phyloP scores from a whole-genome alignment of 1,140 invertebrate genomes.

The Brachionus paranguensis region DNA sequence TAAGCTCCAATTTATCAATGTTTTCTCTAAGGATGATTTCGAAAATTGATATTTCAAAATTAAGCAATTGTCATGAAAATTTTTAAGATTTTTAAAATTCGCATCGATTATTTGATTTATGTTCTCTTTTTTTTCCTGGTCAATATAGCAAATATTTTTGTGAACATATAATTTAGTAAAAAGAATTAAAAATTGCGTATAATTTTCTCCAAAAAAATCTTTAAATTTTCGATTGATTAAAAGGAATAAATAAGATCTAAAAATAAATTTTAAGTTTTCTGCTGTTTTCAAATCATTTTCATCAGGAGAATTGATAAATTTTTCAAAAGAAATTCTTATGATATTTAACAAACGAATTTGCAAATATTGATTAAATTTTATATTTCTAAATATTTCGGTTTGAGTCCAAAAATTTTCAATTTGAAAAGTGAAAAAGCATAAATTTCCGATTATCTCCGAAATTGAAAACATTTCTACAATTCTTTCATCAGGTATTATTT shows the following conservation, averaged over 20 bases:
- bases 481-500: neutral
- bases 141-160: neutral
- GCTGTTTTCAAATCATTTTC: neutral
- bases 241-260: neutral
- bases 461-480: neutral
- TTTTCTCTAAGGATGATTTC: neutral
- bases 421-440: neutral
- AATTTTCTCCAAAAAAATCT: neutral
- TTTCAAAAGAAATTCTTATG: neutral
- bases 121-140: neutral
- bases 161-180: neutral
- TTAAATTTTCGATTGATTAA: neutral
- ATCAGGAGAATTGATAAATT: neutral
- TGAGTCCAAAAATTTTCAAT: neutral
- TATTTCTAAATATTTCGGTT: neutral
- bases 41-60: neutral
- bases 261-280: neutral
- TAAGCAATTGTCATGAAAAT: neutral
- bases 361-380: neutral
- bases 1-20: neutral
- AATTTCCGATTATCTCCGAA: neutral
- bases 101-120: neutral
- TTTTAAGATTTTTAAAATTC: neutral
- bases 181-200: neutral
- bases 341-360: neutral